These are phyloP conservation scores for Neomorphus geoffroyi DNA, from an alignment of 2,797 vertebrate species.

Conservation along the genomic window DNA sequence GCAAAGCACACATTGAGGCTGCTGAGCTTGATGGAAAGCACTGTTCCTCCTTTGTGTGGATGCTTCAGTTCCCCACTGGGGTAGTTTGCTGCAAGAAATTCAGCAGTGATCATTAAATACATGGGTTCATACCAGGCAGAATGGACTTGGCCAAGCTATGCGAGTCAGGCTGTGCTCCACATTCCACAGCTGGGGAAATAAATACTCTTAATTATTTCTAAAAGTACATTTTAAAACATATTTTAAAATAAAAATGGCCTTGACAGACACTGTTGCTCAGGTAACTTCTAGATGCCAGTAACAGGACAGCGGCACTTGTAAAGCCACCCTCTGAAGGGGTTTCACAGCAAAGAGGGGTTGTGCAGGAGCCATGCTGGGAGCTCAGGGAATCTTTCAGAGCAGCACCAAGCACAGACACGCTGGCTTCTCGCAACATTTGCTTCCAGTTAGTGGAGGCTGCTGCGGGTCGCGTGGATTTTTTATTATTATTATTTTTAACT, in stretches of 20 bases:
- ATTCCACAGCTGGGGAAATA: background rate
- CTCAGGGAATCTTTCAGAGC: background rate
- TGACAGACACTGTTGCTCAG: background rate
- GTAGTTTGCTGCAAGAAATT: slow-evolving; percentile 14
- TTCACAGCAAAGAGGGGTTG: background rate
- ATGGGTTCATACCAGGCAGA: background rate
- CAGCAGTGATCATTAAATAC: slow-evolving; percentile 35
- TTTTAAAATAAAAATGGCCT: background rate
- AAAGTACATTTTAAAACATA: background rate
- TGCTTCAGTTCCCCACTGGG: slow-evolving; percentile 13
- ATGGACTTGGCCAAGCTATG: background rate
- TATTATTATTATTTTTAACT: slow-evolving; percentile 42
- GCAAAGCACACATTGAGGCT: background rate
- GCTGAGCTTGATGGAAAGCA: background rate
- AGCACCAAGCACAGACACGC: background rate
- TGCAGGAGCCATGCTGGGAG: background rate
- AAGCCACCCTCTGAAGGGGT: background rate
- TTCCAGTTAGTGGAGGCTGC: slow-evolving; percentile 25
- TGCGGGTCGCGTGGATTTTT: background rate
- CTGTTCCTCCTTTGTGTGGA: background rate
- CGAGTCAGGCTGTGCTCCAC: background rate
- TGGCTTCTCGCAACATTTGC: slow-evolving; percentile 43
- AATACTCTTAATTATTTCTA: background rate
- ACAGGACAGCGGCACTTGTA: background rate
- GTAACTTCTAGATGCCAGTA: background rate